Evolutionary conservation across 1,140 invertebrate genomes (phyloP).

Genomic region (Nasonia vitripennis): DNA sequence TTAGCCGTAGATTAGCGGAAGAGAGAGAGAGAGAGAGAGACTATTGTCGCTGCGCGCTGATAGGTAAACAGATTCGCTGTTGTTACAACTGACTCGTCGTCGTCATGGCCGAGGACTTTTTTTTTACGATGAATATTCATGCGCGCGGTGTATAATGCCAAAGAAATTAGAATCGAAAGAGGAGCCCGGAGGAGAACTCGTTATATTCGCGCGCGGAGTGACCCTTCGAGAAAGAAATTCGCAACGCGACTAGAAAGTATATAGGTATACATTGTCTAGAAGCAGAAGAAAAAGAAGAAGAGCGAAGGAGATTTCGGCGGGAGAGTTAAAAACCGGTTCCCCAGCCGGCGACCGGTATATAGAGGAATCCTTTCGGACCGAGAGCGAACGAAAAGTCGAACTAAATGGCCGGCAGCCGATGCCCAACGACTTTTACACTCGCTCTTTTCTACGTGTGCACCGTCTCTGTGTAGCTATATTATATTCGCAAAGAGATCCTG

Average conservation of each 20-base stretch:
- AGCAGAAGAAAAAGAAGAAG: not conserved
- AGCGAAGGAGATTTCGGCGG: not conserved
- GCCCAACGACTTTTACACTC: conserved; percentile 25
- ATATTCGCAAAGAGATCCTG: not conserved
- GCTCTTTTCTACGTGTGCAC: conserved; percentile 4
- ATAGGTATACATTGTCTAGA: no score
- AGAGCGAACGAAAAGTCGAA: conserved; percentile 16
- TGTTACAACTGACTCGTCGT: not conserved
- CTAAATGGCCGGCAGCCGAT: not conserved
- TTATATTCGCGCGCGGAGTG: not conserved
- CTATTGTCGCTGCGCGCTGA: no score
- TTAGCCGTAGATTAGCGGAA: not conserved
- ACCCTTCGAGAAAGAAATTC: not conserved
- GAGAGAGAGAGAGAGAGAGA: not conserved
- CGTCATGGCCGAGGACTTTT: not conserved
- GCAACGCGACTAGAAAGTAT: not conserved
- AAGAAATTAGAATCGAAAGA: not conserved
- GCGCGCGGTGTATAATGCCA: not conserved
- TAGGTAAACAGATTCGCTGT: not conserved
- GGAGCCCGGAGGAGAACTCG: not conserved
- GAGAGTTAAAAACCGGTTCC: conserved; percentile 39
- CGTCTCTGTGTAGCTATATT: not conserved
- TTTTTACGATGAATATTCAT: not conserved
- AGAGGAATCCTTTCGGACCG: not conserved
- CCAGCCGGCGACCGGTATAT: conserved; percentile 3